Conservation (phyloP, 2,888 invertebrate species). For the Copidosoma aretas region DNA sequence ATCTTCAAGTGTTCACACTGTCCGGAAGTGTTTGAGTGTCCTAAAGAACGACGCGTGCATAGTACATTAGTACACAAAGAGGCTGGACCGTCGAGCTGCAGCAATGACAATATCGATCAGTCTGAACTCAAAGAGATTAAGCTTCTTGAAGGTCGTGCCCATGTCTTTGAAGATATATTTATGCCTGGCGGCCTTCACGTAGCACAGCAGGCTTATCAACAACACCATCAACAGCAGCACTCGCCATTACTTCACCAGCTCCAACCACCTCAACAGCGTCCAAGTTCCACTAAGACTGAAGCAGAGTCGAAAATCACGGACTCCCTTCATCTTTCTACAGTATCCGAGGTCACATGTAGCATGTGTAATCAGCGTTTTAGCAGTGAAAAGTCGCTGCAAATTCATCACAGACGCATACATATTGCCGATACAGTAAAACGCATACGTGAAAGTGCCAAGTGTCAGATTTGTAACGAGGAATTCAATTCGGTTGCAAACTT, state of each 20-base stretch:
- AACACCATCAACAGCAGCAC: constrained; percentile 44
- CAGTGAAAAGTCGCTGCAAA: constrained; percentile 56
- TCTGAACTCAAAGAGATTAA: constrained; percentile 58
- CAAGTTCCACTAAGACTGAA: constrained; percentile 51
- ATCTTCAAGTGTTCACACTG: constrained; percentile 70
- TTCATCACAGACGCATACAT: constrained; percentile 59
- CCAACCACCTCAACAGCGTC: constrained; percentile 54
- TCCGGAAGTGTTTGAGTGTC: constrained; percentile 67
- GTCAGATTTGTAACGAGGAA: constrained; percentile 71
- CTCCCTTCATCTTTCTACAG: constrained; percentile 49
- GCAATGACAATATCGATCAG: constrained; percentile 50
- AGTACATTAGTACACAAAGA: constrained; percentile 66
- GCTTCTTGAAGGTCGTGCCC: constrained; percentile 57
- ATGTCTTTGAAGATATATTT: constrained; percentile 60
- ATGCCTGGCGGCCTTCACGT: constrained; percentile 55
- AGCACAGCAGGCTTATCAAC: constrained; percentile 42
- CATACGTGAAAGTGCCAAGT: constrained; percentile 62
- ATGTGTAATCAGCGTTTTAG: constrained; percentile 57
- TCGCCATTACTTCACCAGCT: constrained; percentile 58
- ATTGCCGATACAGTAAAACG: constrained; percentile 54
- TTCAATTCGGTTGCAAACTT: constrained; percentile 74
- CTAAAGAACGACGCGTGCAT: constrained; percentile 72
- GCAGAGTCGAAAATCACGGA: constrained; percentile 51
- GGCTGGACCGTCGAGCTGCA: constrained; percentile 57
- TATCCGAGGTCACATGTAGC: constrained; percentile 54